Evolutionary conservation across 1,140 invertebrate genomes (phyloP), one percentile per base, ranked within the genome.

Genomic region (Brachystomella parvula): DNA sequence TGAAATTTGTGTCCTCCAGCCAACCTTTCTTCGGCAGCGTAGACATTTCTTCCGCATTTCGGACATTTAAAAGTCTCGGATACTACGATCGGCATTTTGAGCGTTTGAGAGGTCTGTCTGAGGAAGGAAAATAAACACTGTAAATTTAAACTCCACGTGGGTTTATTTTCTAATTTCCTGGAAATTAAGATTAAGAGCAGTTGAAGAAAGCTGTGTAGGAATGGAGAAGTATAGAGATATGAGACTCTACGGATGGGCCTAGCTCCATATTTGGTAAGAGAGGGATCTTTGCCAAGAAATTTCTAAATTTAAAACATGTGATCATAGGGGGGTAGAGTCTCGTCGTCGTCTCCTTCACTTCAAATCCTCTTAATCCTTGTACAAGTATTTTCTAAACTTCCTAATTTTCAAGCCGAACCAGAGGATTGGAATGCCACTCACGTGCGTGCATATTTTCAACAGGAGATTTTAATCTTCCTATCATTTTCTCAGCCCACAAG

Each of bases 1-100:
- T 99, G 95, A 88, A 88, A 98, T 85, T 97, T 97, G 77, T 92
- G 87, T 76, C 95, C 95, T 76, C 92, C 96, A 73, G 95, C 96
- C 73, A 96, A 86, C 76, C 92, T 88, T 81, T 98, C 95, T 81
- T 99, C 96, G 63, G 96, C 96, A 72, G 95, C 94, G 80, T 99
- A 99, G 49, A 99, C 96, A 66, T 94, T 92, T 83, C 97, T 97
- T 77, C 87, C 87, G 85, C 96, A 99, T 81, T 96, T 95, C 69
- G 95, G 95, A 86, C 96, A 99, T 82, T 96, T 97, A 73, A 92
- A 88, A 81, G 93, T 89, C 78, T 96, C 92, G 75, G 87, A 86
- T 77, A 94, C 89, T 83, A 94, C 94, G 89, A 96, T 98, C 85
- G 94, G 95, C 92, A 96, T 96, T 82, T 86, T 90, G 39, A 44